Percentiles rank a stretch among this genome's conserved stretches.
These are phyloP conservation scores for Stichopus horrens DNA, from an alignment of 53 echinoderm and acorn worm genomes.

Conservation along the genomic window DNA sequence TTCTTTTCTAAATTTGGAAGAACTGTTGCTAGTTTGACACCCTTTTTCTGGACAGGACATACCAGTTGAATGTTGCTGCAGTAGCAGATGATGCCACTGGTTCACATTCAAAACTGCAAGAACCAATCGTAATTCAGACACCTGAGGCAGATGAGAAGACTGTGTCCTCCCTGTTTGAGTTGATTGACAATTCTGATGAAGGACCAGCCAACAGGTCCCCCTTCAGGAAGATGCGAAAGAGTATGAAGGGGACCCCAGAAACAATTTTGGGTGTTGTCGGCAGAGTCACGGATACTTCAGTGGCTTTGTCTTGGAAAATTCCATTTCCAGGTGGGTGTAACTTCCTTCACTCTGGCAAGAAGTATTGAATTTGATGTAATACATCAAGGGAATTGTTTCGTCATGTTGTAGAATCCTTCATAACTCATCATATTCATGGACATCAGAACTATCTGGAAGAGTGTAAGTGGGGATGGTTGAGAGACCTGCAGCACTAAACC, in stretches of 20 bases:
- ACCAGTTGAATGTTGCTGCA: not conserved
- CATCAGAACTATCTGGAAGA: too few relatives aligned
- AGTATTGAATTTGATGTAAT: too few relatives aligned
- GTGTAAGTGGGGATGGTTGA: too few relatives aligned
- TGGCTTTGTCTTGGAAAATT: not conserved
- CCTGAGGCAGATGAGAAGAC: conserved; percentile 12
- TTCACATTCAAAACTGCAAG: conserved; percentile 6
- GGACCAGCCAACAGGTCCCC: not conserved
- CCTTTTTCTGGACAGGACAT: not conserved
- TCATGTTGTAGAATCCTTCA: too few relatives aligned
- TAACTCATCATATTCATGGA: too few relatives aligned
- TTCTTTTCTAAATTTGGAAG: too few relatives aligned
- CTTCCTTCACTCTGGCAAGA: not conserved
- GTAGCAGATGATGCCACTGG: not conserved
- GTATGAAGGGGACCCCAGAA: not conserved
- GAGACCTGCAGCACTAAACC: too few relatives aligned
- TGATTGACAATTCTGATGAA: not conserved
- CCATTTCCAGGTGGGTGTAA: conserved; percentile 10
- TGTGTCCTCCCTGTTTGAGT: not conserved
- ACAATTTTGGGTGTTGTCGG: not conserved
- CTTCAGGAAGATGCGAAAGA: not conserved
- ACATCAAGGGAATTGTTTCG: too few relatives aligned
- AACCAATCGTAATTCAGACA: conserved; percentile 23
- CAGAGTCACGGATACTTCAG: not conserved
- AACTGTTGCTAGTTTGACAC: too few relatives aligned